Evolutionary conservation across 2,888 invertebrate genomes (phyloP).

Genomic region (Machimus rusticus): DNA sequence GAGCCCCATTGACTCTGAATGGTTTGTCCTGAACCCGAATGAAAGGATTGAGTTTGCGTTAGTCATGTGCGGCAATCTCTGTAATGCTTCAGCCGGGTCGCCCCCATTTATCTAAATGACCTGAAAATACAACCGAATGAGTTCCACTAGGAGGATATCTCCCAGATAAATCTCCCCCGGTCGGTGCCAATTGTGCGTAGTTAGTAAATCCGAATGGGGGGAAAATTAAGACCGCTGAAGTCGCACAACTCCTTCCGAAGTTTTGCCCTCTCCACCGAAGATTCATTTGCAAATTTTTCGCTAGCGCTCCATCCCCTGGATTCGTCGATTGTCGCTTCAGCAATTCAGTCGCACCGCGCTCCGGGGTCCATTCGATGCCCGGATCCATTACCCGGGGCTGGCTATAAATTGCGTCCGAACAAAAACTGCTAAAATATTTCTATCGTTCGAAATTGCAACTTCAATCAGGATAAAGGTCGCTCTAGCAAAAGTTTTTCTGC

Average conservation of each 20-base stretch:
- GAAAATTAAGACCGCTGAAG: background rate
- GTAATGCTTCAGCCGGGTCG: background rate
- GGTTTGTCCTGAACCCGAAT: background rate
- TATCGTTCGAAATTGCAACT: background rate
- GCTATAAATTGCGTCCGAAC: background rate
- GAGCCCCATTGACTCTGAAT: background rate
- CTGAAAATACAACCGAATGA: background rate
- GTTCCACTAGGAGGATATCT: background rate
- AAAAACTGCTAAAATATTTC: background rate
- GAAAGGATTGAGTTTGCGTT: background rate
- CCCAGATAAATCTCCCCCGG: background rate
- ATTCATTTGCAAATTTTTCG: background rate
- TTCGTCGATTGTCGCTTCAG: background rate
- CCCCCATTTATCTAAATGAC: background rate
- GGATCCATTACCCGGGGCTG: background rate
- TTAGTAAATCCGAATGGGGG: background rate
- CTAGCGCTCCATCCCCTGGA: background rate
- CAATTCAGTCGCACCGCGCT: background rate
- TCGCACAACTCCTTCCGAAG: background rate
- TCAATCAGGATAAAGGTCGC: background rate
- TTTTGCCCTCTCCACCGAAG: background rate
- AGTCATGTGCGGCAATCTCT: background rate
- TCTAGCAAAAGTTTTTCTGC: background rate
- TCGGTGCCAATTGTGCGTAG: background rate
- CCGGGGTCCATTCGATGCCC: background rate